phyloP scores from a whole-genome alignment of 2,797 vertebrate species.

The Phalanger gymnotis region DNA sequence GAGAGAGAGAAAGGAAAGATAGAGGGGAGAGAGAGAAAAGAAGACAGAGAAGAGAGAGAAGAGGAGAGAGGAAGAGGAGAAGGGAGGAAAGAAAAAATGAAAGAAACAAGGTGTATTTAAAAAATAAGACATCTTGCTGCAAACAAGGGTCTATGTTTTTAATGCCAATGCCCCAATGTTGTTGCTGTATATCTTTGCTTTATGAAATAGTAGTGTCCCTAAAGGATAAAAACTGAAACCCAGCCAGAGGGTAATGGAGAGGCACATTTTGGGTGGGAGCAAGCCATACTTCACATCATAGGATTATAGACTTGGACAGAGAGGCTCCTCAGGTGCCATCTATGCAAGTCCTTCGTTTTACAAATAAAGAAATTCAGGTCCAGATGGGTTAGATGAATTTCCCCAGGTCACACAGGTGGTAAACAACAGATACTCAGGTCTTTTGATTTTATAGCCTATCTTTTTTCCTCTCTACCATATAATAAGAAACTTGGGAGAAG shows the following conservation, averaged over 20 bases:
- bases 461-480: neutral
- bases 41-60: neutral
- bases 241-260: neutral
- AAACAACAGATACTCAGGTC: neutral
- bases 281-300: neutral
- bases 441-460: neutral
- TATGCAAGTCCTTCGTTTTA: neutral
- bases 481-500: neutral
- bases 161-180: neutral
- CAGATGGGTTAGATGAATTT: neutral
- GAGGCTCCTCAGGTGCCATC: neutral
- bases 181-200: neutral
- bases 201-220: neutral
- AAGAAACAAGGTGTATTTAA: neutral
- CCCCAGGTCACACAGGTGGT: neutral
- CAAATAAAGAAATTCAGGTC: neutral
- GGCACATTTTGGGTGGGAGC: neutral
- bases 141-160: neutral
- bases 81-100: no score
- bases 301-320: neutral
- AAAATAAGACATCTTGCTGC: neutral
- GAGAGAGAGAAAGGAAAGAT: no score
- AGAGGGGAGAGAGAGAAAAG: neutral
- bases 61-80: accelerated
- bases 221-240: neutral